Base-by-base conservation (phyloP, 2,888 invertebrate genomes). In the Synanthedon tipuliformis region DNA sequence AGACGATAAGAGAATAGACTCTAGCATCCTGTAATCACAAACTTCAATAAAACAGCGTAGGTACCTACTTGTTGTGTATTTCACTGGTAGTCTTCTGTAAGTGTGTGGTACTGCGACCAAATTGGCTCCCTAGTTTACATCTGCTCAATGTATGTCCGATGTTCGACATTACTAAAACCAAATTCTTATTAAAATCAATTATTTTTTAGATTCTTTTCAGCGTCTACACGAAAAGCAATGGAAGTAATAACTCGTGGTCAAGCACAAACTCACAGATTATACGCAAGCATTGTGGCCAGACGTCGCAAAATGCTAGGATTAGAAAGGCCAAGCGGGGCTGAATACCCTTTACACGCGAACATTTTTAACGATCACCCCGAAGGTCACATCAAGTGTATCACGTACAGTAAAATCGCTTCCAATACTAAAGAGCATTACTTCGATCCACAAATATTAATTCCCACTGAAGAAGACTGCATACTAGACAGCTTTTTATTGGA, bases 181-280 rank as follows among this genome's bases (percentile, higher is more conserved):
- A 15, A 50, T 45, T 40, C 13, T 41, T 54, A 51, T 34, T 34
- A 34, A 34, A 34, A 45, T 45, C 1, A 13, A 45, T 53, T 45
- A 8, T 45, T 45, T 54, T 75, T 18, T 66, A 93, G 93, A 68
- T 90, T 90, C 59, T 61, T 93, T 55, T 83, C 81, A 40, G 89
- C 93, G 3, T 88, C 88, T 16, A 93, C 89, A 61, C 85, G 82
- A 55, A 90, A 90, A 57, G 89, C 89, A n/a, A 90, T 95, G 60
- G 73, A 89, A 52, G 89, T 91, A 54, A 69, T 96, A 54, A 72
- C 91, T 23, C 90, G 91, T 11, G 94, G 94, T 1, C 92, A 93
- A 75, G 75, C 77, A 3, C 91, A 92, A 71, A 94, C 94, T 0
- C 95, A 95, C 66, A 74, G 89, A 55, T 75, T 94, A 41, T 95